Evolutionary conservation across 2,888 invertebrate genomes (phyloP).

Genomic region (Nephrotoma appendiculata): DNA sequence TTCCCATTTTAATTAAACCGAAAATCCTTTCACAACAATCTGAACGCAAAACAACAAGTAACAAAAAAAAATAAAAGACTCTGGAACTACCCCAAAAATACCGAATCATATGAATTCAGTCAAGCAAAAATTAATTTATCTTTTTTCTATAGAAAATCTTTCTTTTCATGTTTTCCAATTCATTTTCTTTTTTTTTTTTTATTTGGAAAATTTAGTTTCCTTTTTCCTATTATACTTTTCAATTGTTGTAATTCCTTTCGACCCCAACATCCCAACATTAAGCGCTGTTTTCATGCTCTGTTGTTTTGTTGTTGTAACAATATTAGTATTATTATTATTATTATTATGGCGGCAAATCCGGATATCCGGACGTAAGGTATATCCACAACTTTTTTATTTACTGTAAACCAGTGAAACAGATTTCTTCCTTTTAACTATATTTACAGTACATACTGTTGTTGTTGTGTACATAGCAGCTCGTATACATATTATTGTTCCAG

Average conservation of each 20-base stretch:
- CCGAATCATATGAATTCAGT: neutral
- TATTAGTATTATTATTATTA: neutral
- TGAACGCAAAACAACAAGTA: neutral
- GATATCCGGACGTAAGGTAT: neutral
- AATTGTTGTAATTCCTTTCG: neutral
- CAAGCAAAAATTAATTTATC: neutral
- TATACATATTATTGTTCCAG: neutral
- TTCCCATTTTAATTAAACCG: neutral
- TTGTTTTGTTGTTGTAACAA: neutral
- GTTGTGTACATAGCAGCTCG: neutral
- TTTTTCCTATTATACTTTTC: neutral
- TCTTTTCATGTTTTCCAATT: neutral
- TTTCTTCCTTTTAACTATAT: neutral
- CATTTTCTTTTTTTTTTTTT: neutral
- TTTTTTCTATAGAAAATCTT: neutral
- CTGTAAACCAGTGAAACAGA: neutral
- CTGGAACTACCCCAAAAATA: neutral
- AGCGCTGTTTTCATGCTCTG: neutral
- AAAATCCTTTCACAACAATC: neutral
- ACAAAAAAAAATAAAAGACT: neutral
- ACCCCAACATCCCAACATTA: neutral
- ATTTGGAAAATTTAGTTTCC: neutral
- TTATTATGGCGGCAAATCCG: neutral
- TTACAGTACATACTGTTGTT: neutral
- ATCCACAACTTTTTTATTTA: neutral